Evolutionary conservation across 2,113 vertebrate genomes (phyloP).

Genomic region (Bufo gargarizans): DNA sequence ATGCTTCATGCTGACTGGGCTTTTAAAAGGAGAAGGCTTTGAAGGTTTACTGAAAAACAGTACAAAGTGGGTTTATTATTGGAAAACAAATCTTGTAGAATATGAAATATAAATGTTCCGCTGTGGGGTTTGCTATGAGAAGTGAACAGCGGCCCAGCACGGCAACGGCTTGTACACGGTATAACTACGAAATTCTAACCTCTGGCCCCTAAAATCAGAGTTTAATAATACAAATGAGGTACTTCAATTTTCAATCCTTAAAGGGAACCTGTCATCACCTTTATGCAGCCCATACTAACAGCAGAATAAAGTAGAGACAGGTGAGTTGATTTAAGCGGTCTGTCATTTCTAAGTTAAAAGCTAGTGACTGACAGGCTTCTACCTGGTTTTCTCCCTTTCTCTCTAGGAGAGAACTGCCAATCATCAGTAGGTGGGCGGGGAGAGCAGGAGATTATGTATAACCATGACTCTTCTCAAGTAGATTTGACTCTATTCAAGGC

Average conservation of each 20-base stretch:
- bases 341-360: too few relatives aligned
- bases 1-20: neutral
- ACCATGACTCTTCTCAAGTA: too few relatives aligned
- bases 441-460: too few relatives aligned
- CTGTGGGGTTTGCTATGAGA: constrained; percentile 1
- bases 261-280: too few relatives aligned
- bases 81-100: constrained; percentile 22
- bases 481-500: too few relatives aligned
- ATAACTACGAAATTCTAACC: neutral
- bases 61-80: constrained; percentile 13
- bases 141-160: constrained; percentile 1
- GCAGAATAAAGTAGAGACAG: too few relatives aligned
- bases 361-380: too few relatives aligned
- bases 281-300: too few relatives aligned
- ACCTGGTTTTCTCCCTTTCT: too few relatives aligned
- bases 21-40: constrained; percentile 16
- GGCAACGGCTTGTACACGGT: neutral
- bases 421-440: too few relatives aligned
- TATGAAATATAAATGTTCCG: constrained; percentile 12
- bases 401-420: too few relatives aligned
- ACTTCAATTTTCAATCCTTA: neutral
- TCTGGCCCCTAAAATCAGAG: neutral
- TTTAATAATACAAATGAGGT: neutral
- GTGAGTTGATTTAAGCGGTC: too few relatives aligned
- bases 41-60: constrained; percentile 35